phyloP scores from a whole-genome alignment of 2,113 vertebrate genomes.

The Rattus norvegicus region DNA sequence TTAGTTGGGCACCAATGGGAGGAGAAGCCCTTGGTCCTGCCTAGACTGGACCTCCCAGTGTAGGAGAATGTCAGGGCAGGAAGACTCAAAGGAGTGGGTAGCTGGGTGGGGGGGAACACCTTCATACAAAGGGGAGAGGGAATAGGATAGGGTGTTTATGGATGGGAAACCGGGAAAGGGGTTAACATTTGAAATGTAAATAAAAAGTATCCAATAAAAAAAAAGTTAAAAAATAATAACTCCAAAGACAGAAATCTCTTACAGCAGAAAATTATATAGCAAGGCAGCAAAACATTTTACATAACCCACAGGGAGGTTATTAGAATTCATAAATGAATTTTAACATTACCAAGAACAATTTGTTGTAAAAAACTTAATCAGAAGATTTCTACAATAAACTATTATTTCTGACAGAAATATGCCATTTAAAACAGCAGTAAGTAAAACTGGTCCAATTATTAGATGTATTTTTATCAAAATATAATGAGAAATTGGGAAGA shows the following conservation, averaged over 20 bases:
- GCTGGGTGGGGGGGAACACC: too few species aligned
- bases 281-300: background rate
- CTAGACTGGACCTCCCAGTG: too few species aligned
- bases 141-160: too few species aligned
- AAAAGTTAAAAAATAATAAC: background rate
- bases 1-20: too few species aligned
- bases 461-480: background rate
- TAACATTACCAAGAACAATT: background rate
- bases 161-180: too few species aligned
- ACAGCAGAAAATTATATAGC: background rate
- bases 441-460: background rate
- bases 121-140: too few species aligned
- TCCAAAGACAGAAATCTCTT: background rate
- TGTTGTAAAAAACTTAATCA: background rate
- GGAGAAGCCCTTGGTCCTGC: too few species aligned
- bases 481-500: background rate
- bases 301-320: conserved; percentile 3
- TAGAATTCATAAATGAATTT: conserved; percentile 5
- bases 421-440: background rate
- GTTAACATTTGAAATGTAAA: too few species aligned
- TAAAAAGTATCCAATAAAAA: too few species aligned
- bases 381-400: background rate
- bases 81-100: too few species aligned
- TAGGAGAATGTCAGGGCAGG: too few species aligned
- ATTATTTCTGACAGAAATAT: background rate